phyloP scores from a whole-genome alignment of 2,113 vertebrate species.

The Erinaceus europaeus region DNA sequence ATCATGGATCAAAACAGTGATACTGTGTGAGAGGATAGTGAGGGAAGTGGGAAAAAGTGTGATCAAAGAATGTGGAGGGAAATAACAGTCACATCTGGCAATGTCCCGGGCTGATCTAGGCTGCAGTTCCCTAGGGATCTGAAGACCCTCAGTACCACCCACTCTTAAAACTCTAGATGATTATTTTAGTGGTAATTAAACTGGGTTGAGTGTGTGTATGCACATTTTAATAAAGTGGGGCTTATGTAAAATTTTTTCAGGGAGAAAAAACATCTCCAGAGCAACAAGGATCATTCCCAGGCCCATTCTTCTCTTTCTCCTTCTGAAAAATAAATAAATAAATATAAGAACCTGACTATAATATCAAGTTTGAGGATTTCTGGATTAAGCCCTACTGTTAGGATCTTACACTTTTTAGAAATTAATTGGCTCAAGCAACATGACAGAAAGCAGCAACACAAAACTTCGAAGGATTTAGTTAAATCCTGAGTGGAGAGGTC shows the following conservation, averaged over 20 bases:
- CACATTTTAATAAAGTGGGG: constrained; percentile 72
- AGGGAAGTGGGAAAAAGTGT: constrained; percentile 19
- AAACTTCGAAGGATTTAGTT: constrained; percentile 7
- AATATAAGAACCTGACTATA: constrained; percentile 43
- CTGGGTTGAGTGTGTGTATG: not conserved
- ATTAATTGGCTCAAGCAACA: constrained; percentile 59
- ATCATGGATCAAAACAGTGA: constrained; percentile 1
- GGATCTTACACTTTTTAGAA: constrained; percentile 54
- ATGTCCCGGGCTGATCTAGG: constrained; percentile 20
- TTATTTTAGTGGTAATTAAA: constrained; percentile 68
- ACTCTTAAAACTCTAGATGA: constrained; percentile 29
- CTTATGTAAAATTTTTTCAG: constrained; percentile 70
- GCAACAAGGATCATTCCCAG: constrained; percentile 59
- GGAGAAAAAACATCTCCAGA: constrained; percentile 50
- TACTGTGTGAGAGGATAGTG: not conserved
- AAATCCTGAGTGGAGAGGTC: constrained; percentile 1
- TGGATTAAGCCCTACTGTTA: constrained; percentile 51
- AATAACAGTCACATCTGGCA: not conserved
- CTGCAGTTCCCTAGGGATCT: constrained; percentile 4
- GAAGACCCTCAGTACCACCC: constrained; percentile 32
- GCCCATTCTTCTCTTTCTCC: constrained; percentile 32
- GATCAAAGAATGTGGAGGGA: not conserved
- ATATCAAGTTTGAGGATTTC: constrained; percentile 51
- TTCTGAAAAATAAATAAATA: constrained; percentile 52
- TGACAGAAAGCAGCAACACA: constrained; percentile 22